Percentiles rank a stretch among this genome's conserved stretches.
Evolutionary conservation across 2,113 vertebrate species (phyloP).

Genomic region (Poeciliopsis retropinna): DNA sequence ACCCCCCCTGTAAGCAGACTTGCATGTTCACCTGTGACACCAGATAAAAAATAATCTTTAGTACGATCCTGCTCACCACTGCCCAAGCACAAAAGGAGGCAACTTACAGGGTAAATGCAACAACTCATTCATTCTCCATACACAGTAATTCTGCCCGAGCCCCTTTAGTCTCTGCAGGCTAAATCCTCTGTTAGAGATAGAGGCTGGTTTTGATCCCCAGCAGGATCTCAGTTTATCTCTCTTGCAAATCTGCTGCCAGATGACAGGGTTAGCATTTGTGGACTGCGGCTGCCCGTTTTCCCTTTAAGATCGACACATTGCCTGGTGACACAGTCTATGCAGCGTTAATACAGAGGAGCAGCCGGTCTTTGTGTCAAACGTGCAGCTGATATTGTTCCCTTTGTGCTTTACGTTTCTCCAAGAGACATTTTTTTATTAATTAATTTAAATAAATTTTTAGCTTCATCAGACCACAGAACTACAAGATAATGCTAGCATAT

Average conservation of each 20-base stretch:
- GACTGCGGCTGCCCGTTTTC: constrained; percentile 69
- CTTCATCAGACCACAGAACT: too few relatives aligned
- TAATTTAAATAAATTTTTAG: neutral
- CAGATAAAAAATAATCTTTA: constrained; percentile 48
- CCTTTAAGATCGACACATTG: constrained; percentile 57
- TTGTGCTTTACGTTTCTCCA: neutral
- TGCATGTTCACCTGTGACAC: constrained; percentile 42
- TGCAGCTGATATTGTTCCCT: neutral
- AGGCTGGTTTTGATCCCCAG: constrained; percentile 75
- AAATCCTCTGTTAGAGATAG: constrained; percentile 79
- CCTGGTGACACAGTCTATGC: constrained; percentile 46
- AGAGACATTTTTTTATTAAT: neutral
- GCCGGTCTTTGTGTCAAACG: neutral
- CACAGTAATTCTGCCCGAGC: constrained; percentile 72
- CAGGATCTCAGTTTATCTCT: constrained; percentile 80
- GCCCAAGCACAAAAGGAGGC: constrained; percentile 57
- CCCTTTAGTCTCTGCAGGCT: constrained; percentile 74
- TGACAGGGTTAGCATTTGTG: constrained; percentile 75
- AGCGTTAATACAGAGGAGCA: constrained; percentile 22
- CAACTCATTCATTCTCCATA: constrained; percentile 67
- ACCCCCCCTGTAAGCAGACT: constrained; percentile 9
- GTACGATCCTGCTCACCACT: constrained; percentile 61
- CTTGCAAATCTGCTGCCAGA: constrained; percentile 81
- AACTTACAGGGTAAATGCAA: constrained; percentile 66
- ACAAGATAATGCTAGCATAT: too few relatives aligned